Conservation (phyloP, 2,797 vertebrate species). For the Enteromius anoplus region DNA sequence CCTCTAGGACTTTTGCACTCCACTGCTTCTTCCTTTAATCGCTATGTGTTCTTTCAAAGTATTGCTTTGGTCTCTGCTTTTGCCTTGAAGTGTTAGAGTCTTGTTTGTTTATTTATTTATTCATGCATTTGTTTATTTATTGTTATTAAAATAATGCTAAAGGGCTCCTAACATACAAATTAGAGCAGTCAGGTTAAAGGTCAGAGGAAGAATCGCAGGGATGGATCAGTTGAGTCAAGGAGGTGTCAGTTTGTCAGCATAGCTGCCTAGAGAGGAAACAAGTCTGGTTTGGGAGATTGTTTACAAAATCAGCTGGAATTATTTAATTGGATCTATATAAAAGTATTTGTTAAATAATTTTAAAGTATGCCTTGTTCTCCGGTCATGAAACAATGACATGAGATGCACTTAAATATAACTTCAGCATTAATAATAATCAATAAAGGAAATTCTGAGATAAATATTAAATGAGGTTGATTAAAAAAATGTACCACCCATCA, state of each 20-base stretch:
- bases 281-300: not conserved
- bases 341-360: not conserved
- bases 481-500: not conserved
- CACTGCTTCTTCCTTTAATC: conserved; percentile 61
- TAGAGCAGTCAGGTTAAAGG: conserved; percentile 21
- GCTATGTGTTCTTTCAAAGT: conserved; percentile 29
- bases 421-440: not conserved
- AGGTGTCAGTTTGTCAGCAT: conserved; percentile 22
- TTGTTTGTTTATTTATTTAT: conserved; percentile 18
- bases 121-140: conserved; percentile 17
- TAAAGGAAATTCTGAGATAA: not conserved
- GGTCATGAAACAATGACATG: not conserved
- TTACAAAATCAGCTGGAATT: not conserved
- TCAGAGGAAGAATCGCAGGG: conserved; percentile 11
- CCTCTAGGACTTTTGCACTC: conserved; percentile 67
- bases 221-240: conserved; percentile 33
- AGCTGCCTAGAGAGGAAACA: not conserved
- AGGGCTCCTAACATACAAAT: not conserved
- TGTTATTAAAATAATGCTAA: conserved; percentile 6
- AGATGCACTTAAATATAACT: not conserved
- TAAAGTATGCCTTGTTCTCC: not conserved
- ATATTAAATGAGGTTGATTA: not conserved
- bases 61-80: conserved; percentile 21
- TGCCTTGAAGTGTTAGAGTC: conserved; percentile 6
- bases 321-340: not conserved